Base-by-base conservation (phyloP, 2,113 vertebrate genomes). In the Tautogolabrus adspersus region DNA sequence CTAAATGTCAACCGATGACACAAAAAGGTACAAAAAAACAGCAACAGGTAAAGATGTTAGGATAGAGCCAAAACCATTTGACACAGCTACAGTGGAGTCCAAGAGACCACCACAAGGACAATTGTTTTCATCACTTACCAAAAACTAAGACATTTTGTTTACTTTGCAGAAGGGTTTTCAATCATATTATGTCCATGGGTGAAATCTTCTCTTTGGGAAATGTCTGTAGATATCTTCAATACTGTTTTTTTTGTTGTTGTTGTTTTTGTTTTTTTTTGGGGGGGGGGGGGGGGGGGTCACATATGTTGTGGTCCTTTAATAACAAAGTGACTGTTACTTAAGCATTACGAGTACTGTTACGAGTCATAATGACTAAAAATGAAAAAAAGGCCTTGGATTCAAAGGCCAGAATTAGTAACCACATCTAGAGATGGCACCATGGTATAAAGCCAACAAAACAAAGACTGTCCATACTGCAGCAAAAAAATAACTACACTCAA, bases 51-150 rank as follows among this genome's bases (percentile, higher is more conserved):
- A 62, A 79, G 70, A 86, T 49, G 79, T 3, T 11, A 11, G 57
- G 34, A 67, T 38, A 26, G 47, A 83, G 40, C 18, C 72, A 40
- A 49, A 77, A 73, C 46, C 65, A 80, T 13, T 54, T 73, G 66
- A 76, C 59, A 66, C 75, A 64, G 52, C 52, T 60, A 82, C 85
- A 89, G 82, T 18, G 79, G 81, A 73, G 68, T 58, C 68, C 81
- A 86, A 84, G 72, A 73, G 77, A 87, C 79, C 85, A 75, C 77
- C 86, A 85, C 71, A 30, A 22, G 22, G 68, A 72, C 72, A 54
- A 52, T 30, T 73, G 58, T 87, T 90, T 86, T 88, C 87, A 84
- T 92, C 90, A 90, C 88, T 89, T 88, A 88, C 87, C 83, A 89
- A 83, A 82, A 74, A 30, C 70, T 44, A 72, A 79, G 66, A 77